Evolutionary conservation across 1,140 invertebrate species (phyloP), one percentile per base, ranked within the genome.

Genomic region (Caenorhabditis briggsae): DNA sequence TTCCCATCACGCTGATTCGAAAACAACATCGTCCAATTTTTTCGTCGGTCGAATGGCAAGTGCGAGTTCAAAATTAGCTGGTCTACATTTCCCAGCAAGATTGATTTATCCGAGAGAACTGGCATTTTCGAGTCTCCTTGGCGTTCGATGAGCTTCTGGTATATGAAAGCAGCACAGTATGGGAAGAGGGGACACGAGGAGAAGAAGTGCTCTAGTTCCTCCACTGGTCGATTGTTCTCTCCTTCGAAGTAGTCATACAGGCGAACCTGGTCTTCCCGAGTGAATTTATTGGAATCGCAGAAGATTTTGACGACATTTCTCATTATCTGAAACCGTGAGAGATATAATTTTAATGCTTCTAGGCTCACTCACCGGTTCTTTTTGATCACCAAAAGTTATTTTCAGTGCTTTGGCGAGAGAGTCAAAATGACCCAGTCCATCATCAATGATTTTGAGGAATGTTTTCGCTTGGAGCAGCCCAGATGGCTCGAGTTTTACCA

Each of bases 1-100:
- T 91, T 90, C 0, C 93, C 93, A 88, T 92, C 90, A 16, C 82
- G 41, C 2, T 12, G 14, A 55, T 55, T 90, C 82, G 89, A 90
- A 86, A 91, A 93, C n/a, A 93, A 86, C 2, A 93, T 88, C 9
- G 90, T 89, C 93, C 93, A 93, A 82, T 92, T 85, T 46, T 86
- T 83, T 33, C 92, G 90, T 18, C 91, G 87, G 25, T 91, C 88
- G 14, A 61, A 82, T 16, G 91, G 91, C 5, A 93, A 87, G 23
- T 89, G 87, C 61, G 89, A 88, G 88, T 93, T 93, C 58, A 93
- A 58, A 59, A 89, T 90, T 8, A 88, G 25, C n/a, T 46, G 41
- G 53, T 50, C 50, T 12, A 55, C 41, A 20, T 82, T 55, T 6
- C 70, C 83, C 43, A 82, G 41, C 55, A 87, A 82, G 0, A 59